Conservation (phyloP, 1,140 invertebrate species). For the Calephelis virginiensis region DNA sequence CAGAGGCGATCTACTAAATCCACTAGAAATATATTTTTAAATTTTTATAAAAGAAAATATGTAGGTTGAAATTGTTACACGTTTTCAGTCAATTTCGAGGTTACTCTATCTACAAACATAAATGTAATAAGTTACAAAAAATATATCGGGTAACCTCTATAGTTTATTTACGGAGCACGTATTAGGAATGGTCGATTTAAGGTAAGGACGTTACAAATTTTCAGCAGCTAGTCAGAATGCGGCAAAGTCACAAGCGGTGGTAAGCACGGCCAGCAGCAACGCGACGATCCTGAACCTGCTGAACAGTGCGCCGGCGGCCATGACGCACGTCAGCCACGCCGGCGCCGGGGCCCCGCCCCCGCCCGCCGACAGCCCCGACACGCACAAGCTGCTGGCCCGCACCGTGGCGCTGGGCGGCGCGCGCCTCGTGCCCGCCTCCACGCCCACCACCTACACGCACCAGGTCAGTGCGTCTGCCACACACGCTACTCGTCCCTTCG, state of each 20-base stretch:
- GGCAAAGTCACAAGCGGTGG: slow-evolving; percentile 72
- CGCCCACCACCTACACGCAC: slow-evolving; percentile 58
- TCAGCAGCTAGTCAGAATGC: slow-evolving; percentile 72
- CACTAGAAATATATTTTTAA: too few species aligned
- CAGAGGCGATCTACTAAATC: too few species aligned
- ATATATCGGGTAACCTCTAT: too few species aligned
- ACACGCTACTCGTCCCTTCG: too few species aligned
- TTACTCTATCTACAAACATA: too few species aligned
- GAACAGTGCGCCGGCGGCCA: slow-evolving; percentile 85
- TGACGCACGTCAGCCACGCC: slow-evolving; percentile 67
- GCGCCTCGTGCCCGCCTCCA: slow-evolving; percentile 51
- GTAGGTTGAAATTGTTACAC: too few species aligned
- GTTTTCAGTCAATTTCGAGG: too few species aligned
- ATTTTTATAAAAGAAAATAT: too few species aligned
- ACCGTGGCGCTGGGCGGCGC: slow-evolving; percentile 59
- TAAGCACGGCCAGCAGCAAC: slow-evolving; percentile 79
- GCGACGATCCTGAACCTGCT: slow-evolving; percentile 86
- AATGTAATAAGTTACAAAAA: too few species aligned
- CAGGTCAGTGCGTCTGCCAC: slow-evolving; percentile 38
- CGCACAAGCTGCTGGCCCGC: slow-evolving; percentile 56
- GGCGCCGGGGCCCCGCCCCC: slow-evolving; percentile 34
- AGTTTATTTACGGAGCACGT: too few species aligned
- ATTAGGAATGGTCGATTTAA: too few species aligned
- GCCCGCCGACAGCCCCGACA: slow-evolving; percentile 42
- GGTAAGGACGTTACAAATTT: slow-evolving; percentile 22